Base-by-base conservation (phyloP, 2,113 vertebrate genomes). In the Melierax canorus region DNA sequence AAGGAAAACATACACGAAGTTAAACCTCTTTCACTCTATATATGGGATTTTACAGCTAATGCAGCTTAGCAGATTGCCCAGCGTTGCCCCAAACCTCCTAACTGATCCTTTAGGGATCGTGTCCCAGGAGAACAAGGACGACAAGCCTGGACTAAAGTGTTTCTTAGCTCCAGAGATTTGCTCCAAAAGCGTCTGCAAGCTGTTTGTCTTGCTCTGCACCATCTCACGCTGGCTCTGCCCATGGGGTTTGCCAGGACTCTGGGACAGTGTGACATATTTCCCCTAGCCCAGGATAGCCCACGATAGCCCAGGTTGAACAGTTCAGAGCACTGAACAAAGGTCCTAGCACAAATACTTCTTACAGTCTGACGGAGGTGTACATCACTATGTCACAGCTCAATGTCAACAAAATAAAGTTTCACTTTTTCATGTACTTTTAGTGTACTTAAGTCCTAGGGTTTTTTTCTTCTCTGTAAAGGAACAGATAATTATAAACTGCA, bases 11-110 rank as follows among this genome's bases (percentile, higher is more conserved):
- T 11, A 63, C 38, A 81, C 73, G 34, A 75, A 94, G 46, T 92
- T 85, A 90, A 93, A 93, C 13, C 22, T 91, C 87, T 50, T 93
- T 92, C 77, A 53, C 93, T 75, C 89, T 96, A 5, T 96, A 69
- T 69, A 63, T 77, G 91, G 83, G 88, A 91, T 88, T 94, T 94
- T 80, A 93, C 75, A 94, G 79, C 88, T 92, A 83, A 90, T 55
- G 71, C 58, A 92, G 53, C 22, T 94, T 11, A 96, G 67, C 67
- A 88, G 67, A 83, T 83, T 69, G 75, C 75, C 36, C 82, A 64
- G 71, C 1, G 5, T 55, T 83, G 67, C 79, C 72, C 75, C 58
- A 94, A 34, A 91, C 63, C 88, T 83, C 71, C 58, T 1, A 45
- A 67, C 24, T 79, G 67, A 93, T 84, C 67, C 88, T 78, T 64